phyloP scores from a whole-genome alignment of 2,797 vertebrate genomes.

The Phrynocephalus vlangalii region DNA sequence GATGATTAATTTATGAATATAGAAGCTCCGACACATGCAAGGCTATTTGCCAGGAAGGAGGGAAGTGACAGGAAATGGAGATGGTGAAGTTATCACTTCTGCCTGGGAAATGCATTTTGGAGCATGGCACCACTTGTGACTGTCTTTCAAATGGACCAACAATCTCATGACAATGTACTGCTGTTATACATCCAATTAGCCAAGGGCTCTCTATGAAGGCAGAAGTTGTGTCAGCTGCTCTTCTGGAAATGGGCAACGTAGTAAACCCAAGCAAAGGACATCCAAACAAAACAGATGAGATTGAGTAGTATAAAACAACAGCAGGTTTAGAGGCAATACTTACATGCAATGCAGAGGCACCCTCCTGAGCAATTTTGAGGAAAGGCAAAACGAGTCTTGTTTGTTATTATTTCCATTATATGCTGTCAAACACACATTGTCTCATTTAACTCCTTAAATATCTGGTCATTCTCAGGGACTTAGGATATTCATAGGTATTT shows the following conservation, averaged over 20 bases:
- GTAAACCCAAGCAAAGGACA: constrained; percentile 49
- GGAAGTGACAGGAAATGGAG: constrained; percentile 40
- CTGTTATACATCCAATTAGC: constrained; percentile 37
- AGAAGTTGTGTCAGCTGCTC: constrained; percentile 41
- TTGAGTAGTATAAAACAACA: not conserved
- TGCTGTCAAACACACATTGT: too few species aligned
- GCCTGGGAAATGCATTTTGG: constrained; percentile 73
- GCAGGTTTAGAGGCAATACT: not conserved
- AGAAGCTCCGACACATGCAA: accelerated
- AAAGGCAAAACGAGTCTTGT: not conserved
- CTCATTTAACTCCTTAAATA: too few species aligned
- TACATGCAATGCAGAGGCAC: not conserved
- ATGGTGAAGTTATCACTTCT: constrained; percentile 34
- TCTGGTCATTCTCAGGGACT: too few species aligned
- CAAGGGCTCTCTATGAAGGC: not conserved
- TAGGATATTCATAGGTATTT: too few species aligned
- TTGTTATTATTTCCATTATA: too few species aligned
- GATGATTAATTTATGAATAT: not conserved
- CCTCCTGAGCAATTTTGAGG: not conserved
- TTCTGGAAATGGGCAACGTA: constrained; percentile 30
- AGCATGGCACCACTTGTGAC: constrained; percentile 65
- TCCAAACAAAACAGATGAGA: constrained; percentile 44
- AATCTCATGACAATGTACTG: constrained; percentile 31
- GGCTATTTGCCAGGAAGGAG: constrained; percentile 9
- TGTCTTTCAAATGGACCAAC: constrained; percentile 52